Percentiles rank a stretch among this genome's conserved stretches.
These are phyloP conservation scores for Argya squamiceps DNA, from an alignment of 2,797 vertebrate species.

Conservation along the genomic window DNA sequence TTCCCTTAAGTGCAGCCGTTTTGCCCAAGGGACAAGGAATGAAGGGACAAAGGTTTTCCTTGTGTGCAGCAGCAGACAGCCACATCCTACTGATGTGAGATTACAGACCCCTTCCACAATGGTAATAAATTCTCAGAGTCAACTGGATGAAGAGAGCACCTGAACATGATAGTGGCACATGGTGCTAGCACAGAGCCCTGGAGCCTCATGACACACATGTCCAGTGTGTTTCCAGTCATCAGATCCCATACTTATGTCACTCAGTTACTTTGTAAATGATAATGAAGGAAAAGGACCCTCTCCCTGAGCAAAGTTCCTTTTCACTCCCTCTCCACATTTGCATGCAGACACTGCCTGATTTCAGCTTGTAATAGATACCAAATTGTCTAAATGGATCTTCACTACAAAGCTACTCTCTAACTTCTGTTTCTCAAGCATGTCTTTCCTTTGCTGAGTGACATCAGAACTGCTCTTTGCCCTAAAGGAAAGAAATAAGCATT, in stretches of 20 bases:
- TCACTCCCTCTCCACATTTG: not conserved
- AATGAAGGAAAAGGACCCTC: not conserved
- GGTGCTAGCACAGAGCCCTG: not conserved
- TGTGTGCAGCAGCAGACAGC: not conserved
- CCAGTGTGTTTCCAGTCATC: not conserved
- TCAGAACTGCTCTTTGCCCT: not conserved
- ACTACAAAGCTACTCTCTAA: not conserved
- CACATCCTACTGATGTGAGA: not conserved
- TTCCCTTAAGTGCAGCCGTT: not conserved
- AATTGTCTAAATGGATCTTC: not conserved
- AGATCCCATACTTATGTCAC: not conserved
- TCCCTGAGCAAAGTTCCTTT: not conserved
- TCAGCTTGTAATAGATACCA: not conserved
- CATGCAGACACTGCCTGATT: not conserved
- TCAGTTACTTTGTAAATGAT: not conserved
- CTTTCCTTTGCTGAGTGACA: not conserved
- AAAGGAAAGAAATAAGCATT: not conserved
- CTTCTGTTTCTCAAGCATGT: not conserved
- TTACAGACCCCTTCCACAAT: not conserved
- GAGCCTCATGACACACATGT: not conserved
- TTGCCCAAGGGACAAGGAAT: not conserved
- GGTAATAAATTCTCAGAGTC: not conserved
- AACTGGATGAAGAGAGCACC: not conserved
- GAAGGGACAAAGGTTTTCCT: slow-evolving; percentile 34
- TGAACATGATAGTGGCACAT: not conserved